Percentiles rank a stretch among this genome's conserved stretches.
These are phyloP conservation scores for Nomada fabriciana DNA, from an alignment of 2,888 invertebrate species.

Conservation along the genomic window DNA sequence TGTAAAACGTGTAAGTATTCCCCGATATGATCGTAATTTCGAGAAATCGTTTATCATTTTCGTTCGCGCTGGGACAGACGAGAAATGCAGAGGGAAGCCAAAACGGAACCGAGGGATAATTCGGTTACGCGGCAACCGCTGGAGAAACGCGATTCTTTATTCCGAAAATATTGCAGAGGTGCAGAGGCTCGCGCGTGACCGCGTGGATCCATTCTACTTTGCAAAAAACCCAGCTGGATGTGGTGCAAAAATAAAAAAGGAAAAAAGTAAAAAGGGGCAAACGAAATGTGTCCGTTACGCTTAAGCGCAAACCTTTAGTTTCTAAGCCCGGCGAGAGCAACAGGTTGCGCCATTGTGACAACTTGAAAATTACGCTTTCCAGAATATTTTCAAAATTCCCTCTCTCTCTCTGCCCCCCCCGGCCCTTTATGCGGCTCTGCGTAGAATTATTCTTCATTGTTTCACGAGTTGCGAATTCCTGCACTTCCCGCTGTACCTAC, in stretches of 20 bases:
- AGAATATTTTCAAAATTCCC: slow-evolving; percentile 73
- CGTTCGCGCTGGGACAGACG: slow-evolving; percentile 33
- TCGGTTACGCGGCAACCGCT: not conserved
- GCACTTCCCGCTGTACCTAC: slow-evolving; percentile 47
- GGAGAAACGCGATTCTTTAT: slow-evolving; percentile 28
- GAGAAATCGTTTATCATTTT: slow-evolving; percentile 53
- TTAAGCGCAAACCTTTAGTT: slow-evolving; percentile 73
- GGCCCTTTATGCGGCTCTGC: slow-evolving; percentile 6
- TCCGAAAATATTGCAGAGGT: slow-evolving; percentile 22
- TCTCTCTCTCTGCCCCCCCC: slow-evolving; percentile 18
- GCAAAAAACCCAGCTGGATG: slow-evolving; percentile 59
- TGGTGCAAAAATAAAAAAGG: slow-evolving; percentile 37
- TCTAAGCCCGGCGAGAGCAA: slow-evolving; percentile 73
- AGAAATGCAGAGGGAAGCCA: not conserved
- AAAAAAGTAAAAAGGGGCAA: slow-evolving; percentile 43
- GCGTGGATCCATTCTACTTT: slow-evolving; percentile 62
- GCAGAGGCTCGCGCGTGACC: slow-evolving; percentile 26
- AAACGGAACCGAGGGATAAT: slow-evolving; percentile 6
- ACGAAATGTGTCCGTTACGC: slow-evolving; percentile 69
- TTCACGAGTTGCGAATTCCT: slow-evolving; percentile 51
- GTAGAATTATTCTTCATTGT: slow-evolving; percentile 68
- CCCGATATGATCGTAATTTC: slow-evolving; percentile 54
- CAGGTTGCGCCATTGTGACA: slow-evolving; percentile 75
- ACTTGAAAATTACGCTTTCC: slow-evolving; percentile 72
- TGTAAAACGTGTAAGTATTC: slow-evolving; percentile 51